These are phyloP conservation scores for Thecophora atra DNA, from an alignment of 2,888 invertebrate species.

Conservation along the genomic window DNA sequence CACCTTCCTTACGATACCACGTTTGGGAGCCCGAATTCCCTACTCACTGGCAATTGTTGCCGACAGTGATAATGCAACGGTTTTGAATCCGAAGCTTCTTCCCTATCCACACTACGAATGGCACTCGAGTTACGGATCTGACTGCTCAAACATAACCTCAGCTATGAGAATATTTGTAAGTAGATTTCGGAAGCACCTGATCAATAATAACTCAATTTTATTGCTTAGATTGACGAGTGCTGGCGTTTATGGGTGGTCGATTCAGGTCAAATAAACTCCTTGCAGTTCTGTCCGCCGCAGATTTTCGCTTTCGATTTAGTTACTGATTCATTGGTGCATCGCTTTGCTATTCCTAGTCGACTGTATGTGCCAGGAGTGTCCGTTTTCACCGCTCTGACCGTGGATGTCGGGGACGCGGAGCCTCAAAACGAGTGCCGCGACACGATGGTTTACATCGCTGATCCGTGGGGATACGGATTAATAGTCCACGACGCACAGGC, in stretches of 20 bases:
- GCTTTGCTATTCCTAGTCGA: slow-evolving; percentile 57
- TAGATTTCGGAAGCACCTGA: no score
- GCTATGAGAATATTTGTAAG: slow-evolving; percentile 53
- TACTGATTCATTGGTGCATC: slow-evolving; percentile 69
- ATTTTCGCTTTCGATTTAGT: slow-evolving; percentile 76
- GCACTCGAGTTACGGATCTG: slow-evolving; percentile 57
- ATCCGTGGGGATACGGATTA: slow-evolving; percentile 71
- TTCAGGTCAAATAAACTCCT: slow-evolving; percentile 70
- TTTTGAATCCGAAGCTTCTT: slow-evolving; percentile 42
- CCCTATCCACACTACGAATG: slow-evolving; percentile 57
- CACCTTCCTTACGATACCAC: slow-evolving; percentile 57
- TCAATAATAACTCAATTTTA: no score
- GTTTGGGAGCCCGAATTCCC: slow-evolving; percentile 56
- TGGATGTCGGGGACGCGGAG: slow-evolving; percentile 68
- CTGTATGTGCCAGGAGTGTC: slow-evolving; percentile 56
- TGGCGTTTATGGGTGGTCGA: slow-evolving; percentile 75
- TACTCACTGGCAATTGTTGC: slow-evolving; percentile 57
- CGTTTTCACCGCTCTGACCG: slow-evolving; percentile 63
- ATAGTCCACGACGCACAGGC: slow-evolving; percentile 70
- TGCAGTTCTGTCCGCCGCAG: slow-evolving; percentile 76
- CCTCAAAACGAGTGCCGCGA: slow-evolving; percentile 66
- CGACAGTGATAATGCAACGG: slow-evolving; percentile 54
- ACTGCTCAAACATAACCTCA: slow-evolving; percentile 58
- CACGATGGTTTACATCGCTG: slow-evolving; percentile 73
- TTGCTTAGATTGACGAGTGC: slow-evolving; percentile 71